A percentile compares a stretch with the other conserved stretches of the same genome.
Conservation (phyloP, 2,113 vertebrate genomes). For the Pangasianodon gigas region DNA sequence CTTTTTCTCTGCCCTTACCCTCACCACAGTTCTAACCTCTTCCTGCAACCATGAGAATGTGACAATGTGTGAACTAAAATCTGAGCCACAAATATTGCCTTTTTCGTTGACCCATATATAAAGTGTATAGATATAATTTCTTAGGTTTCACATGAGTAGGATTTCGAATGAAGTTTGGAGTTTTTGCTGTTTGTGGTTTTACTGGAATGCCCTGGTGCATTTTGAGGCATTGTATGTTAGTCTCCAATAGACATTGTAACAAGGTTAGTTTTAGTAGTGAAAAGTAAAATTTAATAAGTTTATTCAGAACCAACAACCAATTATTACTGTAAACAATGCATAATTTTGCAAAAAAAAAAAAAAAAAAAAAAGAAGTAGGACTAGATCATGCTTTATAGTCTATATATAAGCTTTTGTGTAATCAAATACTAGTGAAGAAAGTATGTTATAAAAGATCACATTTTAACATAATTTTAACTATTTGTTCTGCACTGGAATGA, state of each 20-base stretch:
- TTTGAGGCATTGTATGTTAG: neutral
- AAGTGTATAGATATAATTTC: neutral
- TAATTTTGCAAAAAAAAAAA: neutral
- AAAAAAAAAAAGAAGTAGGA: too few species aligned
- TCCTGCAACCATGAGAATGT: conserved; percentile 5
- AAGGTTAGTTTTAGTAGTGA: neutral
- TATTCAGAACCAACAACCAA: neutral
- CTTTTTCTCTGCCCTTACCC: conserved; percentile 31
- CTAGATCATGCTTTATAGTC: neutral
- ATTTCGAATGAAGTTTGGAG: neutral
- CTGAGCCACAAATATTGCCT: neutral
- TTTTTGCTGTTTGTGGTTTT: neutral
- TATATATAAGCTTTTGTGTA: too few species aligned
- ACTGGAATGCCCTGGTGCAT: too few species aligned
- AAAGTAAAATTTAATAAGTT: neutral
- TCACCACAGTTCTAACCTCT: conserved; percentile 21
- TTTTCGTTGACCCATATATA: neutral
- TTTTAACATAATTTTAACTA: neutral
- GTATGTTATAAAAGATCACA: neutral
- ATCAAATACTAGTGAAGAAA: too few species aligned
- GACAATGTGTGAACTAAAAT: neutral
- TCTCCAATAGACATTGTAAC: neutral
- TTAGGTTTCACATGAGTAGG: neutral
- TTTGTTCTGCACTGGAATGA: neutral
- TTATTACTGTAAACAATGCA: neutral